phyloP scores from a whole-genome alignment of 2,888 invertebrate species.

The Nebria brevicollis region DNA sequence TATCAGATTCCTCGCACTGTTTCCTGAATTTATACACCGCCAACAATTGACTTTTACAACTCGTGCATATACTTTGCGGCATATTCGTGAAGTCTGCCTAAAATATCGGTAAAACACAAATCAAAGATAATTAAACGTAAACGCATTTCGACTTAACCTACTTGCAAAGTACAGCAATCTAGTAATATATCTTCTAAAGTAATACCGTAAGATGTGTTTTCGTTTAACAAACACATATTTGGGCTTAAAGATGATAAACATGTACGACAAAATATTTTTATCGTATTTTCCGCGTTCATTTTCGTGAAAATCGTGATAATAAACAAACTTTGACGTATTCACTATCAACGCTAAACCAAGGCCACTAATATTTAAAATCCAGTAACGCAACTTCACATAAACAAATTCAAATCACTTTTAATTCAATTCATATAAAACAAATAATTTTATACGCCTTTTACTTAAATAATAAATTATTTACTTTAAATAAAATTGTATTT shows the following conservation, averaged over 20 bases:
- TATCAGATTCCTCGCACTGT: constrained; percentile 36
- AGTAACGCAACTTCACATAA: not conserved
- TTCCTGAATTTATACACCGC: constrained; percentile 33
- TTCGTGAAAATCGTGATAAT: not conserved
- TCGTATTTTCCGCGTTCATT: not conserved
- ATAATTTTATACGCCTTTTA: no score
- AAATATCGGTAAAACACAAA: not conserved
- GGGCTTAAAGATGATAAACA: not conserved
- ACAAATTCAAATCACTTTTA: not conserved
- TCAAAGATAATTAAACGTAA: not conserved
- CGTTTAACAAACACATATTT: not conserved
- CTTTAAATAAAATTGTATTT: no score
- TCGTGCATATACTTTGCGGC: constrained; percentile 17
- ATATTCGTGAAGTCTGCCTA: constrained; percentile 19
- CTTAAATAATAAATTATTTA: no score
- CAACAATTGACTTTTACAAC: constrained; percentile 30
- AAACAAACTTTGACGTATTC: not conserved
- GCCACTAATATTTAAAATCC: not conserved
- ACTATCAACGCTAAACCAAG: not conserved
- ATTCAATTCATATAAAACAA: no score
- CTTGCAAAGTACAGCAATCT: not conserved
- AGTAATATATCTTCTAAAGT: not conserved
- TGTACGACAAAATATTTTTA: not conserved
- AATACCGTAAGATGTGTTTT: not conserved
- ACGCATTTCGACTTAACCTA: not conserved